Base-by-base conservation (phyloP, 2,888 invertebrate species). In the Aleiodes alternator region DNA sequence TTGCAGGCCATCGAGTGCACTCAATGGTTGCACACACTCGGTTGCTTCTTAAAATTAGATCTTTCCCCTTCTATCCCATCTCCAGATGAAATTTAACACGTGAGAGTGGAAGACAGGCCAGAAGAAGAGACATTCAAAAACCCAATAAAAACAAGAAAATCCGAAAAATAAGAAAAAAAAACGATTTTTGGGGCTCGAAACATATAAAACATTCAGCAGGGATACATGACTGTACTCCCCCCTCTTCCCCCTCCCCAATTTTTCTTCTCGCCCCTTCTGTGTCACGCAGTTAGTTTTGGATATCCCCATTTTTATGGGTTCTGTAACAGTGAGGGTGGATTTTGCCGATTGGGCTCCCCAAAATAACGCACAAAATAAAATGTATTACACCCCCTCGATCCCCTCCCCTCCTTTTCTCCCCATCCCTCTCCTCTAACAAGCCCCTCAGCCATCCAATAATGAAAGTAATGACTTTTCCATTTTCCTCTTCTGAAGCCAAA, bases 261-360 rank as follows among this genome's bases (percentile, higher is more conserved):
- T 43, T 9, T 43, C 43, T 43, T 11, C 53, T 53, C 53, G 5
- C 11, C 3, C 5, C 31, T n/a, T 34, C 29, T 68, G 51, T 51
- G 51, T 53, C 31, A 51, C 50, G 50, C 51, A 68, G 68, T 68
- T 51, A 34, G 50, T 51, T 51, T 51, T 51, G 51, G 68, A 59
- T 75, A 76, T 75, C 61, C 72, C 72, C 69, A 56, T 59, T 76
- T 76, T 76, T 76, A 76, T 72, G 76, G 76, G 57, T 68, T 76
- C 76, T 68, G 68, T 53, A 76, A 23, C 68, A 68, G 69, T 38
- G 70, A 75, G 75, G 75, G 75, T 75, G 75, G 12, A 57, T 72
- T 72, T 55, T 6, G 51, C 68, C 72, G 68, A 72, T 72, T 72
- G 76, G 72, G 76, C 55, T 31, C 48, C 48, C 48, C 4, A 48